A percentile compares a stretch with the other conserved stretches of the same genome.
Evolutionary conservation across 2,888 invertebrate genomes (phyloP).

Genomic region (Drosophila infuscata): DNA sequence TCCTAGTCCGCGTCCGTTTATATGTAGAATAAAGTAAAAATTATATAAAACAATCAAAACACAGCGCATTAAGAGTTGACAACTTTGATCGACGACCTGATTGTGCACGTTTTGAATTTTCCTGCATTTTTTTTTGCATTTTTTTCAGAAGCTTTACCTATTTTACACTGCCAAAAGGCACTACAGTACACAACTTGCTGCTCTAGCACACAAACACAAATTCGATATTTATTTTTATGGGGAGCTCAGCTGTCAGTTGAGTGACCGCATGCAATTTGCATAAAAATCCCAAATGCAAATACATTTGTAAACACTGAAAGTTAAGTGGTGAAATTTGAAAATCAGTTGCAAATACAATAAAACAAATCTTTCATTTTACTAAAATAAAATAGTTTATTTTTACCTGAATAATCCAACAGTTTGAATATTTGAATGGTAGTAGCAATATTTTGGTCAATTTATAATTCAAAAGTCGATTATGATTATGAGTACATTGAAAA

Average conservation of each 20-base stretch:
- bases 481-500: not conserved
- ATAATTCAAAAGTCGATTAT: not conserved
- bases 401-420: not conserved
- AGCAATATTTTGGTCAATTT: not conserved
- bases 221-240: conserved; percentile 57
- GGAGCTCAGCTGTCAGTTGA: conserved; percentile 45
- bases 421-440: not conserved
- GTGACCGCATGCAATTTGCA: conserved; percentile 14
- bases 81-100: not conserved
- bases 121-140: not conserved
- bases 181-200: conserved; percentile 37
- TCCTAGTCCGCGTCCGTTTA: conserved; percentile 9
- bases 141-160: conserved; percentile 33
- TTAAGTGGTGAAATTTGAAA: not conserved
- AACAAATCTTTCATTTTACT: not conserved
- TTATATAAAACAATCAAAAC: conserved; percentile 48
- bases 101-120: not conserved
- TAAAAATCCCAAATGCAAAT: not conserved
- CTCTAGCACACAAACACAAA: conserved; percentile 48
- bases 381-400: not conserved
- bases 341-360: not conserved
- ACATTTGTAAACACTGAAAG: not conserved
- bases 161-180: conserved; percentile 30
- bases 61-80: conserved; percentile 10
- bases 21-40: conserved; percentile 19